phyloP scores from a whole-genome alignment of 1,140 invertebrate genomes.

The Drosophila bifasciata region DNA sequence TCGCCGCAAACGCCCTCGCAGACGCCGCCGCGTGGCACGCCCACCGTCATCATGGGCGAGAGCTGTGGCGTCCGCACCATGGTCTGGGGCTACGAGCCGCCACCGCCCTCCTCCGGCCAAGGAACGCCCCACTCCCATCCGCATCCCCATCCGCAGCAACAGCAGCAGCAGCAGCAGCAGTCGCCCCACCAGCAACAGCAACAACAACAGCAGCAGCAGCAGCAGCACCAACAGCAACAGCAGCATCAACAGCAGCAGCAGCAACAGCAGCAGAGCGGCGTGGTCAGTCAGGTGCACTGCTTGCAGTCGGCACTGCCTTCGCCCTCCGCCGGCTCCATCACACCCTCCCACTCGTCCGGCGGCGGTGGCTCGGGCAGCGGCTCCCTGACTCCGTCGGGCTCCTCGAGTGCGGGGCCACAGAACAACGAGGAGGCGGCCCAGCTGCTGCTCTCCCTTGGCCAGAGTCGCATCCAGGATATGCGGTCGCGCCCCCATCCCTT shows the following conservation, averaged over 20 bases:
- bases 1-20: conserved; percentile 87
- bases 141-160: conserved; percentile 51
- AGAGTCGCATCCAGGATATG: conserved; percentile 85
- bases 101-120: conserved; percentile 54
- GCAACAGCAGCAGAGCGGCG: conserved; percentile 46
- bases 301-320: conserved; percentile 76
- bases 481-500: conserved; percentile 79
- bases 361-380: conserved; percentile 39
- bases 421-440: conserved; percentile 92
- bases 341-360: conserved; percentile 81
- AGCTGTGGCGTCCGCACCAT: conserved; percentile 95
- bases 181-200: conserved; percentile 55
- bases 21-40: conserved; percentile 89
- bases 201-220: conserved; percentile 63
- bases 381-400: conserved; percentile 18
- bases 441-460: conserved; percentile 91
- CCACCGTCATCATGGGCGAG: conserved; percentile 95
- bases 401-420: conserved; percentile 64
- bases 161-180: conserved; percentile 52
- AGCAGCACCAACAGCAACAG: conserved; percentile 83
- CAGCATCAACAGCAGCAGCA: conserved; percentile 78
- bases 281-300: conserved; percentile 49
- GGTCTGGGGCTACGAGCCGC: conserved; percentile 89
- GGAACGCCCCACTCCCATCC: conserved; percentile 38
- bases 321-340: conserved; percentile 73